Evolutionary conservation across 2,888 invertebrate species (phyloP).

Genomic region (Dasysyrphus tricinctus): DNA sequence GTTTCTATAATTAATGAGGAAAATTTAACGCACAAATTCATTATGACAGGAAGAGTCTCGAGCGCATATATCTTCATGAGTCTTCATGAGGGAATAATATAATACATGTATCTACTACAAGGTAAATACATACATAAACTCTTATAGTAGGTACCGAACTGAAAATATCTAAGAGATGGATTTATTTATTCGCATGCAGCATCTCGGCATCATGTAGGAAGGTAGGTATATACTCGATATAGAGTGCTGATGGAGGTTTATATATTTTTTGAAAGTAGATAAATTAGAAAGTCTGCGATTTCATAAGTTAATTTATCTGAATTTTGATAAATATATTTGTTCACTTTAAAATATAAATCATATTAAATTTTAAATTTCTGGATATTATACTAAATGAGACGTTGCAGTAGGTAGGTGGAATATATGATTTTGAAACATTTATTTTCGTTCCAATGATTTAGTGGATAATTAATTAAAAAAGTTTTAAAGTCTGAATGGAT

Average conservation of each 20-base stretch:
- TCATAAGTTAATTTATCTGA: slow-evolving; percentile 31
- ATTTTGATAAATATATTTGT: slow-evolving; percentile 41
- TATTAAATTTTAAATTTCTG: slow-evolving; percentile 15
- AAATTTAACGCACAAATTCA: slow-evolving; percentile 72
- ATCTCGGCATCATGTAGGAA: slow-evolving; percentile 35
- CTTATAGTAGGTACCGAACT: neutral
- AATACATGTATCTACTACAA: neutral
- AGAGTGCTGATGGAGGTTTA: slow-evolving; percentile 56
- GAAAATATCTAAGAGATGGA: slow-evolving; percentile 32
- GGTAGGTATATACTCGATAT: neutral
- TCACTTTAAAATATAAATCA: slow-evolving; percentile 45
- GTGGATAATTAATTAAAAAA: slow-evolving; percentile 13
- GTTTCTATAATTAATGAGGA: slow-evolving; percentile 72
- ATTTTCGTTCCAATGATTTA: slow-evolving; percentile 11
- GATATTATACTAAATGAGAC: neutral
- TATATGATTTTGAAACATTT: slow-evolving; percentile 22
- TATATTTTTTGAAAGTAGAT: slow-evolving; percentile 16
- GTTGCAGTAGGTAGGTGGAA: neutral
- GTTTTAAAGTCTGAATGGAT: neutral
- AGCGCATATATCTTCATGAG: slow-evolving; percentile 11
- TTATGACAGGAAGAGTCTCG: slow-evolving; percentile 53
- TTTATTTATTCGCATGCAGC: slow-evolving; percentile 58
- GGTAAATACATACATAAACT: neutral
- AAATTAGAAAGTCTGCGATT: slow-evolving; percentile 35
- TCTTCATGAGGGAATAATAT: slow-evolving; percentile 21